Evolutionary conservation across 2,113 vertebrate species (phyloP).

Genomic region (Catharus bicknelli): DNA sequence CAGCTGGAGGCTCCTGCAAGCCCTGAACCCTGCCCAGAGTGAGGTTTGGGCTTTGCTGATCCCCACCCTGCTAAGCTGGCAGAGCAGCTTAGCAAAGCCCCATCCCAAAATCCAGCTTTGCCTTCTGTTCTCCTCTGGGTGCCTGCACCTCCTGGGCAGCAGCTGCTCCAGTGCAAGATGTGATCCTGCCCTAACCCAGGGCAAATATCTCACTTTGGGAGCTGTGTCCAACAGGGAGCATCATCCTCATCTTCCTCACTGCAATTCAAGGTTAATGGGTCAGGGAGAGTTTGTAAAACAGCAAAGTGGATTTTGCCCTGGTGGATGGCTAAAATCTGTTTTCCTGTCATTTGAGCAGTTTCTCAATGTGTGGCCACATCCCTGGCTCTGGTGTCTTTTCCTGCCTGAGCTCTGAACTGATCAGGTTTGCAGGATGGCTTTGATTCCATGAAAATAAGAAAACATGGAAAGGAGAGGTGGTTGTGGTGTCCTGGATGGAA

Average conservation of each 20-base stretch:
- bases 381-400: background rate
- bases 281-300: background rate
- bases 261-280: background rate
- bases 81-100: background rate
- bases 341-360: background rate
- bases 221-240: background rate
- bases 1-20: background rate
- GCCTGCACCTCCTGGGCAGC: background rate
- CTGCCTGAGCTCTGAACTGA: background rate
- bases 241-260: background rate
- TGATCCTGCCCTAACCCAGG: rapidly evolving
- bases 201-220: rapidly evolving
- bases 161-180: background rate
- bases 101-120: background rate
- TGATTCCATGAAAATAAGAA: background rate
- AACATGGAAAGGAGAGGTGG: background rate
- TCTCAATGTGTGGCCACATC: background rate
- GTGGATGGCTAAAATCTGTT: background rate
- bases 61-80: background rate
- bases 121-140: background rate
- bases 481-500: background rate
- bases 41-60: background rate
- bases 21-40: too few relatives aligned
- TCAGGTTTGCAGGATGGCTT: background rate
- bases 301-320: background rate